These are phyloP conservation scores for Aphidius ervi DNA, from an alignment of 1,140 invertebrate species.

Conservation along the genomic window DNA sequence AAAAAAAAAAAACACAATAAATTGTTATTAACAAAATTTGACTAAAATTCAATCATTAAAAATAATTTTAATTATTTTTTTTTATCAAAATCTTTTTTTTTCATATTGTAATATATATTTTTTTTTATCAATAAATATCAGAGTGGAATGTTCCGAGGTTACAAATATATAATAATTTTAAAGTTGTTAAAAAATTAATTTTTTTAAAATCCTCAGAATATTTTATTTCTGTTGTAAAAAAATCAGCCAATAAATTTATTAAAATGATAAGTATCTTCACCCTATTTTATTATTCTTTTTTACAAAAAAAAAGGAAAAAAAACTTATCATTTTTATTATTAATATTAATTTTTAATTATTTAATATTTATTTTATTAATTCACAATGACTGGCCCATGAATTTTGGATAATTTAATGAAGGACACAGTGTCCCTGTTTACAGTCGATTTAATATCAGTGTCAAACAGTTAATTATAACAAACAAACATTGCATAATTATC, in stretches of 20 bases:
- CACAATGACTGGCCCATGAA: slow-evolving; percentile 3
- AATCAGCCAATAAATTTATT: not conserved
- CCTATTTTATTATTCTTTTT: not conserved
- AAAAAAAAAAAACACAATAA: not conserved
- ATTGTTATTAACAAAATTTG: not conserved
- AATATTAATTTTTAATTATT: slow-evolving; percentile 1
- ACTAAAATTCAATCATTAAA: not conserved
- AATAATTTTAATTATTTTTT: not conserved
- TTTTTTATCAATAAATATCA: not conserved
- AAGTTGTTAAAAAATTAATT: not conserved
- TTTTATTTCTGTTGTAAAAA: not conserved
- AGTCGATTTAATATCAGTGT: not conserved
- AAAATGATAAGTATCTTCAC: slow-evolving; percentile 10
- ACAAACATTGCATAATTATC: not conserved
- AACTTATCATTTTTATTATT: not conserved
- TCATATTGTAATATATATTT: too few species aligned
- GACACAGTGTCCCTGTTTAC: too few species aligned
- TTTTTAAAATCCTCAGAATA: not conserved
- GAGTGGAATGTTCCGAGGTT: slow-evolving; percentile 9
- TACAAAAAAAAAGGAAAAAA: not conserved
- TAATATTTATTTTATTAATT: not conserved
- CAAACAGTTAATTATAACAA: not conserved
- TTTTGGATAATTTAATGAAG: not conserved
- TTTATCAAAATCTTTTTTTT: not conserved
- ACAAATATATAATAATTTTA: not conserved